Evolutionary conservation across 2,888 invertebrate genomes (phyloP).

Genomic region (Xanthorhoe designata): DNA sequence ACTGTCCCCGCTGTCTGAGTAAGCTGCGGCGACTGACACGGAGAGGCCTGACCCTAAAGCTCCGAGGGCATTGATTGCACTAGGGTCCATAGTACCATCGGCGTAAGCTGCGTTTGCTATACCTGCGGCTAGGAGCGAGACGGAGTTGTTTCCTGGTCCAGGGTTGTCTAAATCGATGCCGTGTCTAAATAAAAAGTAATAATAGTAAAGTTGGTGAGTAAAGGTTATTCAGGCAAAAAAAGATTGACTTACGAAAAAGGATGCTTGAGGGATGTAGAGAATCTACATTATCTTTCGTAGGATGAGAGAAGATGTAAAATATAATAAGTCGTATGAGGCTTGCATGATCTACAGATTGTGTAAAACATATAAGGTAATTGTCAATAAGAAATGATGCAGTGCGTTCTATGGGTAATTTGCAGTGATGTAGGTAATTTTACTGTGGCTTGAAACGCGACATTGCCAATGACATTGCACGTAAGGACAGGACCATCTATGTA

Average conservation of each 20-base stretch:
- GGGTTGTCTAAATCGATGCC: conserved; percentile 96
- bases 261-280: too few species aligned
- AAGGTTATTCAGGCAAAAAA: neutral
- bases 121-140: conserved; percentile 89
- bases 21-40: conserved; percentile 89
- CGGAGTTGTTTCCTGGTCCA: conserved; percentile 92
- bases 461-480: conserved; percentile 31
- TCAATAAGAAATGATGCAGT: conserved; percentile 14
- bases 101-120: conserved; percentile 86
- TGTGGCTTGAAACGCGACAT: conserved; percentile 23
- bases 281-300: neutral
- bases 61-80: conserved; percentile 82
- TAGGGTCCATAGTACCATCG: conserved; percentile 83
- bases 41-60: conserved; percentile 87
- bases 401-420: conserved; percentile 20
- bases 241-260: neutral
- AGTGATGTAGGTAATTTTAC: conserved; percentile 23
- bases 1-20: conserved; percentile 94
- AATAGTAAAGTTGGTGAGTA: neutral
- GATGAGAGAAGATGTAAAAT: neutral
- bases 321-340: neutral
- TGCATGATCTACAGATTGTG: neutral
- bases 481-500: conserved; percentile 20
- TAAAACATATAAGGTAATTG: neutral
- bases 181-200: conserved; percentile 83